Base-by-base conservation (phyloP, 2,113 vertebrate genomes). In the Anser brachyrhynchus region DNA sequence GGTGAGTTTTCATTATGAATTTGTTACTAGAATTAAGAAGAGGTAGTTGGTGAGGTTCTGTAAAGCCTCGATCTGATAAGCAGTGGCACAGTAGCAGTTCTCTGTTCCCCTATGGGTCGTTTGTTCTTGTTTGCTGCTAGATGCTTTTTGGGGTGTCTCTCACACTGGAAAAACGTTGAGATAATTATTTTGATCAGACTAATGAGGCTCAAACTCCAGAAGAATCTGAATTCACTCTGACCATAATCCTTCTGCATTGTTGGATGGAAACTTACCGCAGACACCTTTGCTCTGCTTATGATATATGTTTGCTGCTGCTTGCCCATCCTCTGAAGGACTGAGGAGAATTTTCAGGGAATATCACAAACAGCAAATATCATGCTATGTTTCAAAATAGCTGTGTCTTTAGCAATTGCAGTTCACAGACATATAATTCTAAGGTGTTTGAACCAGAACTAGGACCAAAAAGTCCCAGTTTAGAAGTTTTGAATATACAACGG, bases 261-360 rank as follows among this genome's bases (percentile, higher is more conserved):
- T 84, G 44, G 8, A 87, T 31, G 23, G 20, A 81, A 74, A 43
- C 5, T 52, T 55, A 10, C 2, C 8, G 7, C 4, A 49, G 54
- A 26, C 4, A 43, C 16, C 11, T 65, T 69, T 86, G 13, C 4
- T 70, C 23, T 79, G 23, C 14, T 22, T 17, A 39, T 58, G 19
- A 17, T 8, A n/a, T 0, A 0, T 54, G 11, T 33, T 33, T 11
- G 19, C 3, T n/a, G 3, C 13, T 49, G 13, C 13, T 86, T 84
- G 9, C 8, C 66, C n/a, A 7, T 44, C n/a, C 0, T 0, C 7
- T 35, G 29, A 71, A 29, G 5, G 77, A 14, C 11, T 62, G 5
- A 58, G 13, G 15, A 77, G 8, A 44, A 89, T 61, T 87, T 61
- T 12, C 19, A 28, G 29, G 23, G 16, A 67, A 11, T 57, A 43